phyloP scores from a whole-genome alignment of 1,140 invertebrate species.

The Trypoxylus dichotomus region DNA sequence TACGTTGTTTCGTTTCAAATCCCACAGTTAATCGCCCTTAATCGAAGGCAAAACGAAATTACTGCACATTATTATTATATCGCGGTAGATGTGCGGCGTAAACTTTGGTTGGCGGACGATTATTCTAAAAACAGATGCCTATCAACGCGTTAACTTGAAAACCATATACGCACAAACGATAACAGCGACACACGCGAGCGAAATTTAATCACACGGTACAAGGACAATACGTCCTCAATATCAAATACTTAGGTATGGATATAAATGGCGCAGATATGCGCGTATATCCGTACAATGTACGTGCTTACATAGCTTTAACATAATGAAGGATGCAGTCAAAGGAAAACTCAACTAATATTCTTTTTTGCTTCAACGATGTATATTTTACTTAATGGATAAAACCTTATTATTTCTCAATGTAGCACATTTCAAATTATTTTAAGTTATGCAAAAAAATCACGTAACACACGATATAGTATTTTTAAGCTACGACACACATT shows the following conservation, averaged over 20 bases:
- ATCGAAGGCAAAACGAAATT: not conserved
- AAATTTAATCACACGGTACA: not conserved
- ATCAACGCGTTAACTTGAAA: not conserved
- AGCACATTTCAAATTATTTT: no score
- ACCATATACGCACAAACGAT: not conserved
- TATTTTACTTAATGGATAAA: not conserved
- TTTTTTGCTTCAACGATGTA: not conserved
- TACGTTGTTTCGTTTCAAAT: not conserved
- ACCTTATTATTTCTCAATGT: no score
- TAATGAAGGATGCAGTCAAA: not conserved
- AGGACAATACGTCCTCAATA: constrained; percentile 2
- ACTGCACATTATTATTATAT: not conserved
- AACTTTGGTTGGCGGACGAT: not conserved
- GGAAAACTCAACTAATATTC: not conserved
- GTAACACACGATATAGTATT: no score
- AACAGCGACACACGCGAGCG: not conserved
- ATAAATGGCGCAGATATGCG: not conserved
- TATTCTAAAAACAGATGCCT: not conserved
- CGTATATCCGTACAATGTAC: not conserved
- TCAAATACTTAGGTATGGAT: not conserved
- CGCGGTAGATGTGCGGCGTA: not conserved
- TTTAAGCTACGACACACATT: no score
- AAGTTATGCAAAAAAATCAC: no score
- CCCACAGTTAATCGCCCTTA: not conserved
- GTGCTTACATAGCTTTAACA: not conserved